Evolutionary conservation across 2,888 invertebrate genomes (phyloP), one percentile per base, ranked within the genome.

Genomic region (Scaptomyza cyrtandrae): DNA sequence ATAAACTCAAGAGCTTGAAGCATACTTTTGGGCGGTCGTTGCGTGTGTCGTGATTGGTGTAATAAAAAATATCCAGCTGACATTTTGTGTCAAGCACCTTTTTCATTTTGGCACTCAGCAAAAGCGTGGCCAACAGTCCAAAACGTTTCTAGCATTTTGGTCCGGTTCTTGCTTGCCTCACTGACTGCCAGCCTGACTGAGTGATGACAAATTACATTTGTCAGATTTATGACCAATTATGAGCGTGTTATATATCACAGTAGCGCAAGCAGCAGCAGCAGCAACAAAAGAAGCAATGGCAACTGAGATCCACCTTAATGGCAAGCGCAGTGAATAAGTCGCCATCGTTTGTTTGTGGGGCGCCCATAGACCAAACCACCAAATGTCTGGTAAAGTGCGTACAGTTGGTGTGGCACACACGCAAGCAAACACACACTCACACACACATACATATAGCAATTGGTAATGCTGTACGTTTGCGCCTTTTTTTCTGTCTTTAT

Each of bases 181-280:
- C 29, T 37, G 50, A n/a, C 61, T 46, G 71, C 78, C 78, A 73
- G 72, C 86, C 87, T 81, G 89, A 90, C 89, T 86, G 89, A 90
- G 89, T 87, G 90, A 90, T 90, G 90, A 90, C 90, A 90, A 90
- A 90, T 90, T 90, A 89, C 89, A 84, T 88, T 89, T 90, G 90
- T 89, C 90, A 90, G 90, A 90, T 90, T 90, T 90, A 90, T 90
- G 90, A 90, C 90, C 90, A 90, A 90, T 90, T 90, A 90, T 90
- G 90, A 88, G 90, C 88, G 89, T 90, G 90, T 90, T 89, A 90
- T 90, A 90, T 90, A 88, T 90, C 89, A 89, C 89, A 85, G 79
- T 46, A 56, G 45, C 44, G 58, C 41, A 58, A 68, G 48, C 52
- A 35, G 35, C 35, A 56, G 35, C 35, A 52, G 45, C 41, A 37